These are phyloP conservation scores for Eupithecia subfuscata DNA, from an alignment of 2,888 invertebrate genomes.

Conservation along the genomic window DNA sequence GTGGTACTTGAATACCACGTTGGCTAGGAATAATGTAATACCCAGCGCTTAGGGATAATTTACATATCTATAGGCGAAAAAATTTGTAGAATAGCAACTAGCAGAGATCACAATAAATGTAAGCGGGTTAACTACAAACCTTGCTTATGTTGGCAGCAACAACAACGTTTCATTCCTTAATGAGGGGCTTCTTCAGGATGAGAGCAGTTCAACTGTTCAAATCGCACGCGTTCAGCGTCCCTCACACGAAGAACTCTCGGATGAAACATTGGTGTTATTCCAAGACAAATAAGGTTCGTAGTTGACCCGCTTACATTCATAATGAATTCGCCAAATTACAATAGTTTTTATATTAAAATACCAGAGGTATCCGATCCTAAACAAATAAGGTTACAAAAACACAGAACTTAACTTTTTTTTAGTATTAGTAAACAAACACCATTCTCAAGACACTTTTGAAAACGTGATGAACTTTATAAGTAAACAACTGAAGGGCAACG, in stretches of 20 bases:
- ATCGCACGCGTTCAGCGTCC: too few relatives aligned
- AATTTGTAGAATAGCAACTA: neutral
- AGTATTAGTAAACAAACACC: constrained; percentile 12
- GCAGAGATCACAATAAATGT: neutral
- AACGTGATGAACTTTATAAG: constrained; percentile 43
- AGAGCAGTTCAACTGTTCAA: too few relatives aligned
- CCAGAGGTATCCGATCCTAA: neutral
- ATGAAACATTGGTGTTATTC: too few relatives aligned
- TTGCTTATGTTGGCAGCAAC: too few relatives aligned
- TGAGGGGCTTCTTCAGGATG: too few relatives aligned
- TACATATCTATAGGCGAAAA: neutral
- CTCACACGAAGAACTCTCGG: too few relatives aligned
- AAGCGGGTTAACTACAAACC: too few relatives aligned
- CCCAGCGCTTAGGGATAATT: neutral
- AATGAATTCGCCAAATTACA: too few relatives aligned
- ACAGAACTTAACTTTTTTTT: neutral
- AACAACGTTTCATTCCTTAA: too few relatives aligned
- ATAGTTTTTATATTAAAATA: neutral
- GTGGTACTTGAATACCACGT: neutral
- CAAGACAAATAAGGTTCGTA: too few relatives aligned
- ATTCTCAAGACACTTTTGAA: constrained; percentile 26
- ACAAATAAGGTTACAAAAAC: neutral
- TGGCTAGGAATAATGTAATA: neutral
- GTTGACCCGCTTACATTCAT: too few relatives aligned
- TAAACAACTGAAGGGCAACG: constrained; percentile 44